Conservation (phyloP, 2,797 vertebrate species). For the Parambassis ranga region DNA sequence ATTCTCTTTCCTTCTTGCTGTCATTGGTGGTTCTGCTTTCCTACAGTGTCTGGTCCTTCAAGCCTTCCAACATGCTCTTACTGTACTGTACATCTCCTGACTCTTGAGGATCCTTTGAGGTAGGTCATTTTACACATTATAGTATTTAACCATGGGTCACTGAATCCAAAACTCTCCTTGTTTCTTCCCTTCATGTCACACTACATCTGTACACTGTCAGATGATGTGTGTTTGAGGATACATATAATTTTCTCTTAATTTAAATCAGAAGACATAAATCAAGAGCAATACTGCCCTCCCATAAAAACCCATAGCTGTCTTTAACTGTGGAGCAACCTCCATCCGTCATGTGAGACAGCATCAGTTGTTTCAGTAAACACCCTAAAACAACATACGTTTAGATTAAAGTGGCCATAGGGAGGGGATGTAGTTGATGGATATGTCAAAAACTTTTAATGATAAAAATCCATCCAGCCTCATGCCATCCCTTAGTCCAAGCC, state of each 20-base stretch:
- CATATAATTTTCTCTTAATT: too few relatives aligned
- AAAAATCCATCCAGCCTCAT: slow-evolving; percentile 6
- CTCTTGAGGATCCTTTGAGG: slow-evolving; percentile 12
- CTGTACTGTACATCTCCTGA: slow-evolving; percentile 8
- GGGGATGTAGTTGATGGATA: too few relatives aligned
- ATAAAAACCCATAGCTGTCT: too few relatives aligned
- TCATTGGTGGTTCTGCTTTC: slow-evolving; percentile 2
- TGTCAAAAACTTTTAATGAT: slow-evolving; percentile 3
- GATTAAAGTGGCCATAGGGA: too few relatives aligned
- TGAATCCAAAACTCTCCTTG: background rate
- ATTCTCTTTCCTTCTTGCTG: background rate
- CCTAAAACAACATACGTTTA: too few relatives aligned
- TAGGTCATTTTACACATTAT: slow-evolving; percentile 9
- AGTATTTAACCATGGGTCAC: slow-evolving; percentile 14
- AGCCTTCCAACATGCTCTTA: background rate
- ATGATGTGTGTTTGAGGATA: background rate
- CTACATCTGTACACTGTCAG: background rate
- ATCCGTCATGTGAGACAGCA: too few relatives aligned
- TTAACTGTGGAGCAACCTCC: too few relatives aligned
- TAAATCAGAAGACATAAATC: too few relatives aligned
- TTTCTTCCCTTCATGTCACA: background rate
- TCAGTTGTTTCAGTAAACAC: too few relatives aligned
- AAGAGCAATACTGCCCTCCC: too few relatives aligned
- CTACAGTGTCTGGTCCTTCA: slow-evolving; percentile 6
- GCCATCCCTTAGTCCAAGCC: slow-evolving; percentile 6